Percentiles rank a stretch among this genome's conserved stretches.
These are phyloP conservation scores for Pseudoatta argentina DNA, from an alignment of 1,140 invertebrate genomes.

Conservation along the genomic window DNA sequence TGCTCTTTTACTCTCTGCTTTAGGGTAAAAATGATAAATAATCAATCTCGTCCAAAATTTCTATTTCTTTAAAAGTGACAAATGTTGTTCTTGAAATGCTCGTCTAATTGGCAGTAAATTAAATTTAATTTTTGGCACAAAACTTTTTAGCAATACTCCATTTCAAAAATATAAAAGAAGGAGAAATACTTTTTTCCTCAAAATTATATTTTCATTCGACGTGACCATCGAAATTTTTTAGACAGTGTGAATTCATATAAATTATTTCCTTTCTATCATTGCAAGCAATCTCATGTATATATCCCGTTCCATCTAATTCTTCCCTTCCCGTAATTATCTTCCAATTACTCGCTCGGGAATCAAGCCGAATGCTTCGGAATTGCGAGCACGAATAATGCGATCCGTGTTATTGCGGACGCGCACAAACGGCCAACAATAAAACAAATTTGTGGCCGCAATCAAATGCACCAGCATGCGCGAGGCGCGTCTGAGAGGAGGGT, in stretches of 20 bases:
- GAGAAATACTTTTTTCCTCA: background rate
- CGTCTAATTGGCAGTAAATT: too few species aligned
- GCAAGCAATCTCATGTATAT: background rate
- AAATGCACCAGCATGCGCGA: slow-evolving; percentile 20
- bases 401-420: background rate
- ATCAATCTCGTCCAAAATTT: background rate
- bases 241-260: background rate
- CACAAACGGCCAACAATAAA: slow-evolving; percentile 18
- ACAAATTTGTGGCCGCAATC: slow-evolving; percentile 44
- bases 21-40: background rate
- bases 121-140: background rate
- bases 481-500: background rate
- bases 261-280: background rate
- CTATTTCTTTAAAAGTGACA: background rate
- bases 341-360: slow-evolving; percentile 27
- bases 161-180: background rate
- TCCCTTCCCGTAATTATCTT: slow-evolving; percentile 13
- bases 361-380: slow-evolving; percentile 8
- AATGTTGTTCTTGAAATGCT: too few species aligned
- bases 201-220: background rate
- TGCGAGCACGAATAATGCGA: slow-evolving; percentile 1
- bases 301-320: background rate
- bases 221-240: background rate
- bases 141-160: background rate
- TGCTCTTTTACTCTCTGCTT: too few species aligned